These are phyloP conservation scores for Nasonia longicornis DNA, from an alignment of 1,140 invertebrate species.

Conservation along the genomic window DNA sequence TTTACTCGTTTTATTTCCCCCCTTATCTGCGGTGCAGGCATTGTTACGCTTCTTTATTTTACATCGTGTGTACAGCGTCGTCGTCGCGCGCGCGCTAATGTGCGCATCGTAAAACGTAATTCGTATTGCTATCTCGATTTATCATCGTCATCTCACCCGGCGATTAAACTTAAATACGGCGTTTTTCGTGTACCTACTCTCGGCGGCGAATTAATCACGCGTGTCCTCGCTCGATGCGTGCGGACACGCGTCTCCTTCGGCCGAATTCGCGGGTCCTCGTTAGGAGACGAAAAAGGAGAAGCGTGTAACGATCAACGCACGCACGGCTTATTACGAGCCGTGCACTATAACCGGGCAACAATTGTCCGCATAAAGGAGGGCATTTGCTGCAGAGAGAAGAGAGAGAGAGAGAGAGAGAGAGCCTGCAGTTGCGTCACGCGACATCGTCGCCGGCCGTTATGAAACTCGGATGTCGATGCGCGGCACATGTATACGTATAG, in stretches of 20 bases:
- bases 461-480: slow-evolving; percentile 7
- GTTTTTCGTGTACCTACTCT: not conserved
- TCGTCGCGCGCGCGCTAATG: not conserved
- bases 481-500: not conserved
- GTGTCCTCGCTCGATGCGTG: not conserved
- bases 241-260: no score
- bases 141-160: not conserved
- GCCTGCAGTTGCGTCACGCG: not conserved
- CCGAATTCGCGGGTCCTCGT: no score
- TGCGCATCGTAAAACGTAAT: slow-evolving; percentile 2
- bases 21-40: not conserved
- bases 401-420: not conserved
- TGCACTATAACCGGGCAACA: not conserved
- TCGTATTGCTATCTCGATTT: not conserved
- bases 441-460: not conserved
- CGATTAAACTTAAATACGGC: not conserved
- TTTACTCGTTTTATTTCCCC: not conserved
- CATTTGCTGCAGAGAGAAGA: not conserved
- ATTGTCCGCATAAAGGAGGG: not conserved
- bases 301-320: no score
- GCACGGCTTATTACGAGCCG: no score
- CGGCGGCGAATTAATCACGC: not conserved
- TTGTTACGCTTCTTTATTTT: slow-evolving; percentile 17
- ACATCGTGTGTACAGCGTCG: not conserved
- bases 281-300: no score